Evolutionary conservation across 2,888 invertebrate species (phyloP), one percentile per base, ranked within the genome.

Genomic region (Apotomis turbidana): DNA sequence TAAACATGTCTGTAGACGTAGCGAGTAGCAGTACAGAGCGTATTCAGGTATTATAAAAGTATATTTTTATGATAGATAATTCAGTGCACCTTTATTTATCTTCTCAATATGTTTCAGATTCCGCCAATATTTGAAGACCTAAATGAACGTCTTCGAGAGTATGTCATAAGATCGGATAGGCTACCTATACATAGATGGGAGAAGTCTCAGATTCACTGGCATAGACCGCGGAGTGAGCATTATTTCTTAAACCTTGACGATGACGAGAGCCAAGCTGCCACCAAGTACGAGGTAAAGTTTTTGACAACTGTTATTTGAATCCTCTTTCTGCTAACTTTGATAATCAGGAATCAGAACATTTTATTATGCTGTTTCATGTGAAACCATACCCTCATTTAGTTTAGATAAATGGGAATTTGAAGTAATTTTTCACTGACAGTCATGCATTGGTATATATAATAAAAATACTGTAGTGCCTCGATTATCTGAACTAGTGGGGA

Each of bases 111-210:
- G 80, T 90, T 90, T 74, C 76, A 93, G 93, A 75, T 88, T 44
- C 96, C 96, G 69, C 96, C 96, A 36, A 94, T 96, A 73, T 90
- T 96, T 73, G 95, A 95, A 67, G 94, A 95, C 76, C 92, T 96
- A 46, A 92, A 94, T 79, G 94, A 95, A 75, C 94, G 95, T 76
- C 89, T 97, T 46, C 95, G 95, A 80, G 94, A 95, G 64, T 96
- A 96, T 78, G 88, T 97, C 52, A 87, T 95, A 68, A 94, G 95
- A 79, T 95, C 96, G 2, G 97, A 97, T 79, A 94, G 94, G 74
- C 89, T 97, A 59, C 95, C 97, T 0, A 96, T 97, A 76, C 96
- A 97, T 86, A 93, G 95, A 78, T 94, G 95, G 87, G 95, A 96
- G 81, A 94, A 94, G 78, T 95, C 95, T 27, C 96, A 97, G 80